Conservation (phyloP, 2,113 vertebrate species). For the Python bivittatus region DNA sequence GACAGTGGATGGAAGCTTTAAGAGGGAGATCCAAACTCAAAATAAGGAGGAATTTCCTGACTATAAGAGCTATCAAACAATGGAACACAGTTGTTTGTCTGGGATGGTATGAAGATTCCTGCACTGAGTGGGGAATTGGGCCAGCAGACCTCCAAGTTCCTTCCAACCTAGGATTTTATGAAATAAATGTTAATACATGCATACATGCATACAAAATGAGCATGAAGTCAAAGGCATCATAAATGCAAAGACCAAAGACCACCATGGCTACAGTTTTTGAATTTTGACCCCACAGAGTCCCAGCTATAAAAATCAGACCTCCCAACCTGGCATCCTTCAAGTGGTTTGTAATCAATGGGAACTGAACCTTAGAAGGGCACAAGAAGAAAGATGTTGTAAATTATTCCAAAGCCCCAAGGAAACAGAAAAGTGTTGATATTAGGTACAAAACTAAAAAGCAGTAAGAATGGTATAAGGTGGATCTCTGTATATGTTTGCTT, state of each 20-base stretch:
- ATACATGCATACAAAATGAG: neutral
- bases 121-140: too few relatives aligned
- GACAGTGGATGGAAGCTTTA: too few relatives aligned
- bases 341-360: neutral
- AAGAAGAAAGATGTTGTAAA: neutral
- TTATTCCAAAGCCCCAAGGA: neutral
- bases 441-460: neutral
- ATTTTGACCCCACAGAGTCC: neutral
- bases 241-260: neutral
- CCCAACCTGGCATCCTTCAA: neutral
- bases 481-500: too few relatives aligned
- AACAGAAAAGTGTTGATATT: neutral
- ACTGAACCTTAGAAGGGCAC: neutral
- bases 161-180: neutral
- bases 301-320: neutral
- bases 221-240: neutral
- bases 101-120: too few relatives aligned
- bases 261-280: neutral
- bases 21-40: too few relatives aligned
- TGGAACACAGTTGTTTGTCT: too few relatives aligned
- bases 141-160: neutral
- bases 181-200: neutral
- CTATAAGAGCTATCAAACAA: too few relatives aligned
- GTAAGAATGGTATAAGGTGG: too few relatives aligned
- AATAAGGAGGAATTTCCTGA: too few relatives aligned